These are phyloP conservation scores for Panopea generosa DNA, from an alignment of 2,888 invertebrate genomes.

Conservation along the genomic window DNA sequence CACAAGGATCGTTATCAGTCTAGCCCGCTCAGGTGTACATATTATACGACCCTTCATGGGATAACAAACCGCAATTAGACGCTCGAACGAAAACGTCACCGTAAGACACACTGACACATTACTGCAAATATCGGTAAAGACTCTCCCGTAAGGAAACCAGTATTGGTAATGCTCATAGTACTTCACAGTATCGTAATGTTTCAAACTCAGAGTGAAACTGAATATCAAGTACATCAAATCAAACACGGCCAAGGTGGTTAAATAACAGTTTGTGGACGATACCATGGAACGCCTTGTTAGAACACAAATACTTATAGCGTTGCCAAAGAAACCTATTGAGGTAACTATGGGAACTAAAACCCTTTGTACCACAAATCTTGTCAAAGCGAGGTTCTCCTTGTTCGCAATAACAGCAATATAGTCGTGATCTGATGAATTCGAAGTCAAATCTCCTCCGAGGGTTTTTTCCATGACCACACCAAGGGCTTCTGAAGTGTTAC, in stretches of 20 bases:
- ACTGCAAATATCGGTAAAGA: constrained; percentile 89
- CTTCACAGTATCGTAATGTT: constrained; percentile 87
- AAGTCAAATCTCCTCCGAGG: background rate
- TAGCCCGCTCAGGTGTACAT: constrained; percentile 89
- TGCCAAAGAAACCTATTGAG: constrained; percentile 78
- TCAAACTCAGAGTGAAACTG: constrained; percentile 88
- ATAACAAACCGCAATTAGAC: constrained; percentile 91
- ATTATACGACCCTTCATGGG: constrained; percentile 88
- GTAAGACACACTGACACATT: constrained; percentile 91
- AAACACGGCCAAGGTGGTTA: constrained; percentile 90
- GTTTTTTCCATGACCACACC: constrained; percentile 1
- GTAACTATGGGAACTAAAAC: constrained; percentile 79
- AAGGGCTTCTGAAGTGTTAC: constrained; percentile 12
- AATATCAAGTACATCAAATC: constrained; percentile 90
- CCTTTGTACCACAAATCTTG: constrained; percentile 75
- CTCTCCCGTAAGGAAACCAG: constrained; percentile 87
- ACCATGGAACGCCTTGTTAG: constrained; percentile 81
- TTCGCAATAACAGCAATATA: constrained; percentile 18
- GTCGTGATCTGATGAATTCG: too few relatives aligned
- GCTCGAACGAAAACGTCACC: constrained; percentile 91
- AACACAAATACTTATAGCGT: constrained; percentile 80
- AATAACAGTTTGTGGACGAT: constrained; percentile 86
- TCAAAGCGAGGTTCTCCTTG: constrained; percentile 53
- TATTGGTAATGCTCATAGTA: constrained; percentile 86
- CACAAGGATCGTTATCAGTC: constrained; percentile 88